A percentile compares a stretch with the other conserved stretches of the same genome.
Conservation (phyloP, 2,113 vertebrate species). For the Dicerorhinus sumatrensis region DNA sequence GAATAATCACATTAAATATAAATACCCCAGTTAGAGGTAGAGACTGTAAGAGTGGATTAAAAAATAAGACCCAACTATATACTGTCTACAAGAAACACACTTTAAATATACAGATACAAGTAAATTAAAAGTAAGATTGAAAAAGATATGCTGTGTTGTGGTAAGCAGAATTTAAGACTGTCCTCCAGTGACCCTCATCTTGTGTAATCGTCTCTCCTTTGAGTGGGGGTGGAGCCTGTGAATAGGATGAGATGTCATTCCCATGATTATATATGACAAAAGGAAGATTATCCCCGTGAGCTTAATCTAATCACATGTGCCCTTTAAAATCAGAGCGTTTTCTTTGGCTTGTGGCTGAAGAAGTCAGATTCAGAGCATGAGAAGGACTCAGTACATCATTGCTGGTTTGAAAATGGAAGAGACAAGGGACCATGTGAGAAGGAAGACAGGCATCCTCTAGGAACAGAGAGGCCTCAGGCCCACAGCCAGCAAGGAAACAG, state of each 20-base stretch:
- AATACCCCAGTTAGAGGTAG: not conserved
- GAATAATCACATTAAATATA: constrained; percentile 17
- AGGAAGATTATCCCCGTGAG: not conserved
- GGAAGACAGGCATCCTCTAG: not conserved
- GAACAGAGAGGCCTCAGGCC: not conserved
- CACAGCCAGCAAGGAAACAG: not conserved
- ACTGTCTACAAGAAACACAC: not conserved
- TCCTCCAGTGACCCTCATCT: not conserved
- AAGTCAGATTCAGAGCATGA: not conserved
- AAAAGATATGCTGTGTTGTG: not conserved
- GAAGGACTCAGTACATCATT: not conserved
- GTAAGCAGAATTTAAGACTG: not conserved
- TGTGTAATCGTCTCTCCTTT: not conserved
- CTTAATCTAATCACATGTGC: not conserved
- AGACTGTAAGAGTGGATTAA: not conserved
- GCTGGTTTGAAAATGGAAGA: not conserved
- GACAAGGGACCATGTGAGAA: not conserved
- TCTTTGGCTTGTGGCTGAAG: not conserved
- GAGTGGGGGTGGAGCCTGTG: not conserved
- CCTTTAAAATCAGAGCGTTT: constrained; percentile 1
- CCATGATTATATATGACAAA: not conserved
- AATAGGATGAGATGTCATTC: not conserved
- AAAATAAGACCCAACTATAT: not conserved
- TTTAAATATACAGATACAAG: not conserved
- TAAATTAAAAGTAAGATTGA: not conserved